Conservation (phyloP, 2,797 vertebrate species). For the Spea hammondii region DNA sequence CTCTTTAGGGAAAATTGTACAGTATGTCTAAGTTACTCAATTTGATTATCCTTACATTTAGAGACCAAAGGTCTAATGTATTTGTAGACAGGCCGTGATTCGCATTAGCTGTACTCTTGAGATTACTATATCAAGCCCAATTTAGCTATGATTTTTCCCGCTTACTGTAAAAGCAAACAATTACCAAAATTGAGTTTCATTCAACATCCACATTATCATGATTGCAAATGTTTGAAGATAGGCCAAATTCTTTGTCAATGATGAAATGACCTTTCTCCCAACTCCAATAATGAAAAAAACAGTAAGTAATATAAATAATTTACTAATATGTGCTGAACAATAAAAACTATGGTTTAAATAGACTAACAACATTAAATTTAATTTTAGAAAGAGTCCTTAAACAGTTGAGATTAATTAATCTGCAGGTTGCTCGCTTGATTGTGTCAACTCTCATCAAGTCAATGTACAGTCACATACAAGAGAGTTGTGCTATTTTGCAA, state of each 20-base stretch:
- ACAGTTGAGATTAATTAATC: too few species aligned
- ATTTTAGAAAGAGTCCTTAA: too few species aligned
- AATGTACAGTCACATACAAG: too few species aligned
- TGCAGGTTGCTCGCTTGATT: too few species aligned
- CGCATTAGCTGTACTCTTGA: constrained; percentile 34
- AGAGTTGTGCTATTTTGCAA: too few species aligned
- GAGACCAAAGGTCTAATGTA: background rate
- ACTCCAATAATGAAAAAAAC: too few species aligned
- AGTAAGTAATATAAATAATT: too few species aligned
- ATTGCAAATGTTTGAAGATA: constrained; percentile 20
- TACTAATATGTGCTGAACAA: too few species aligned
- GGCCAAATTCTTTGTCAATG: constrained; percentile 27
- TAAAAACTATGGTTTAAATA: too few species aligned
- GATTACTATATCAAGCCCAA: constrained; percentile 31
- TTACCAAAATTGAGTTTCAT: constrained; percentile 47
- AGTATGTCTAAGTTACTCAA: constrained; percentile 8
- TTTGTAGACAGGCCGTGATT: constrained; percentile 33
- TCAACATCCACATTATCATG: constrained; percentile 30
- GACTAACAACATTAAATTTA: too few species aligned
- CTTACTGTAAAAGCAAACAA: constrained; percentile 38
- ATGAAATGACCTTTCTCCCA: constrained; percentile 11
- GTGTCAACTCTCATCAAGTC: too few species aligned
- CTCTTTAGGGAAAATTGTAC: too few species aligned
- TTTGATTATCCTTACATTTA: constrained; percentile 27
- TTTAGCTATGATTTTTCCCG: constrained; percentile 22